Conservation (phyloP, 2,797 vertebrate species). For the Brachyrhaphis roseni region DNA sequence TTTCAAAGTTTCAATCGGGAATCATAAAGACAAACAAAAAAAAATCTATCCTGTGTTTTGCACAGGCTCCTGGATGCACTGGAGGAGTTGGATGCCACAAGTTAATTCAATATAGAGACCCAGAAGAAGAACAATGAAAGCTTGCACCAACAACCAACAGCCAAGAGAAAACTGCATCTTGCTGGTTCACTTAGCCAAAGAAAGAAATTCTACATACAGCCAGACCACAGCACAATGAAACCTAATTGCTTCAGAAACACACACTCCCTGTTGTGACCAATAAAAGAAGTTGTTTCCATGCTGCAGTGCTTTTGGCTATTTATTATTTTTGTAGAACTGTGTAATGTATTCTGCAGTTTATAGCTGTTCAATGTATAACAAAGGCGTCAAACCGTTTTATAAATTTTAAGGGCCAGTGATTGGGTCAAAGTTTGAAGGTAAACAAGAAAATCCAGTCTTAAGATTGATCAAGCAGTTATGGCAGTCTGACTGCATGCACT, state of each 20-base stretch:
- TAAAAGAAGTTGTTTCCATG: neutral
- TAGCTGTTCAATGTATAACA: neutral
- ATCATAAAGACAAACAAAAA: neutral
- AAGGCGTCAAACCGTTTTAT: neutral
- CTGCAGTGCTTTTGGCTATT: neutral
- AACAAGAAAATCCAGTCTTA: neutral
- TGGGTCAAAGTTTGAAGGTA: neutral
- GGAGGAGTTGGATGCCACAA: constrained; percentile 63
- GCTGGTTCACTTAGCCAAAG: neutral
- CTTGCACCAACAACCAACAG: constrained; percentile 12
- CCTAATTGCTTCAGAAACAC: neutral
- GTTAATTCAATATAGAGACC: constrained; percentile 47
- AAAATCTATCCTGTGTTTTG: constrained; percentile 39
- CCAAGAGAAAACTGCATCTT: neutral
- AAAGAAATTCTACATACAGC: neutral
- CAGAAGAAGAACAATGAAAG: constrained; percentile 19
- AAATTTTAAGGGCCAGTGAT: neutral
- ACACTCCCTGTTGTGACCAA: neutral
- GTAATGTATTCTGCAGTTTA: neutral
- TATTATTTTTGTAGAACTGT: constrained; percentile 1
- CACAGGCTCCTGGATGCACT: constrained; percentile 82
- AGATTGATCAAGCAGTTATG: neutral
- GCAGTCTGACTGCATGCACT: neutral
- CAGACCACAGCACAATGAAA: neutral
- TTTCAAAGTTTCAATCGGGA: neutral